A percentile compares a stretch with the other conserved stretches of the same genome.
phyloP scores from a whole-genome alignment of 2,113 vertebrate species.

The Campylomormyrus numenius region DNA sequence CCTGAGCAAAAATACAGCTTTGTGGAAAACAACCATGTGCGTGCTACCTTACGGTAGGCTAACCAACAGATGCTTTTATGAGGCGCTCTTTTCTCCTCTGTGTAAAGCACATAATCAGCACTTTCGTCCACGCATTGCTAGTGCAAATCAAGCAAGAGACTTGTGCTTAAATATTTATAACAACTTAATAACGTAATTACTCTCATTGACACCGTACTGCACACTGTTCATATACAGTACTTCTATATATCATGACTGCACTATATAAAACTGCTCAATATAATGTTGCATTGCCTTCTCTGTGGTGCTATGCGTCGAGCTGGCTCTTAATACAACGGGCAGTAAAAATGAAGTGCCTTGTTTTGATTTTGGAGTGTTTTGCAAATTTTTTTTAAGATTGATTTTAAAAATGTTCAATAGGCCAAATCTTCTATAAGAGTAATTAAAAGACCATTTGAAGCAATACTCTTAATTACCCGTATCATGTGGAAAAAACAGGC shows the following conservation, averaged over 20 bases:
- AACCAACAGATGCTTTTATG: conserved; percentile 21
- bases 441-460: neutral
- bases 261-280: neutral
- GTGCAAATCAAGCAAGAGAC: conserved; percentile 55
- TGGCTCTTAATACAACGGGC: neutral
- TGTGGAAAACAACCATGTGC: conserved; percentile 29
- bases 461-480: neutral
- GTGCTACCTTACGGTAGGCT: conserved; percentile 4
- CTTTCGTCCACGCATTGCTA: conserved; percentile 43
- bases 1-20: conserved; percentile 29
- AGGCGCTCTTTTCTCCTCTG: conserved; percentile 29
- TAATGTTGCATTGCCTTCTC: neutral
- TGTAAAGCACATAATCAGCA: conserved; percentile 37
- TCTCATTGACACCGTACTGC: conserved; percentile 55
- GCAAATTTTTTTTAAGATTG: neutral
- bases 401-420: neutral
- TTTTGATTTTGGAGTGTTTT: neutral
- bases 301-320: neutral
- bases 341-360: neutral
- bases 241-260: conserved; percentile 32
- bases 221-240: conserved; percentile 42
- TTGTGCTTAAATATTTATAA: conserved; percentile 63
- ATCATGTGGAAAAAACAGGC: neutral
- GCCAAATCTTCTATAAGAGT: neutral
- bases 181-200: conserved; percentile 54